Conservation (phyloP, 2,888 invertebrate species). For the Dynastes tityus region DNA sequence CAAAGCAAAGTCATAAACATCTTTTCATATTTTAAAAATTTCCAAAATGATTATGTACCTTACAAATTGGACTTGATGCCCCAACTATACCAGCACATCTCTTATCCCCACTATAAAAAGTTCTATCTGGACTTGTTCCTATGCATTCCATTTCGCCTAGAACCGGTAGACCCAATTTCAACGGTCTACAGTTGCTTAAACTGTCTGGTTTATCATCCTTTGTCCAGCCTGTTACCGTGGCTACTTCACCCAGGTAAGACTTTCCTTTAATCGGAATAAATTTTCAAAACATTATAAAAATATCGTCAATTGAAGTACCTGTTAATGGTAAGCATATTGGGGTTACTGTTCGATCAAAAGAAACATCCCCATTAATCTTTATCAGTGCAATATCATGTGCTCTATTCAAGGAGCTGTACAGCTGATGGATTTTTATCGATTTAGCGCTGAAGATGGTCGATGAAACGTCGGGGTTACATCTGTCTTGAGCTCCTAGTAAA, state of each 20-base stretch:
- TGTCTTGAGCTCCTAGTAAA: slow-evolving; percentile 73
- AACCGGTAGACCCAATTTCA: slow-evolving; percentile 73
- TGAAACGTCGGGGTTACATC: slow-evolving; percentile 71
- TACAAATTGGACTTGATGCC: slow-evolving; percentile 70
- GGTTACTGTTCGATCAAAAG: slow-evolving; percentile 72
- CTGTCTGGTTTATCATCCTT: slow-evolving; percentile 59
- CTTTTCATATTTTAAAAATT: background rate
- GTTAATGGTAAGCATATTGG: slow-evolving; percentile 76
- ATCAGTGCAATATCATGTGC: slow-evolving; percentile 77
- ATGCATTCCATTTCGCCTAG: slow-evolving; percentile 70
- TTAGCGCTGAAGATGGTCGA: slow-evolving; percentile 73
- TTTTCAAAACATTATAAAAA: background rate
- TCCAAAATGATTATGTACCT: slow-evolving; percentile 65
- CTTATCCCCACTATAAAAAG: slow-evolving; percentile 71
- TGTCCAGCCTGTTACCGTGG: slow-evolving; percentile 71
- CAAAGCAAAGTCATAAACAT: slow-evolving; percentile 57
- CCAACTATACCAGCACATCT: slow-evolving; percentile 75
- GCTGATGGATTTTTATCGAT: slow-evolving; percentile 72
- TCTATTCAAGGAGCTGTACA: slow-evolving; percentile 71
- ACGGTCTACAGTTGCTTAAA: slow-evolving; percentile 70
- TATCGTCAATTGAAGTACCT: slow-evolving; percentile 61
- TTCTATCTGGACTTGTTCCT: slow-evolving; percentile 64
- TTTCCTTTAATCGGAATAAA: slow-evolving; percentile 63
- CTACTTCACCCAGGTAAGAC: slow-evolving; percentile 72
- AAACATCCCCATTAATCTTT: slow-evolving; percentile 70